These are phyloP conservation scores for Liolophura sinensis DNA, from an alignment of 1,140 invertebrate genomes.

Conservation along the genomic window DNA sequence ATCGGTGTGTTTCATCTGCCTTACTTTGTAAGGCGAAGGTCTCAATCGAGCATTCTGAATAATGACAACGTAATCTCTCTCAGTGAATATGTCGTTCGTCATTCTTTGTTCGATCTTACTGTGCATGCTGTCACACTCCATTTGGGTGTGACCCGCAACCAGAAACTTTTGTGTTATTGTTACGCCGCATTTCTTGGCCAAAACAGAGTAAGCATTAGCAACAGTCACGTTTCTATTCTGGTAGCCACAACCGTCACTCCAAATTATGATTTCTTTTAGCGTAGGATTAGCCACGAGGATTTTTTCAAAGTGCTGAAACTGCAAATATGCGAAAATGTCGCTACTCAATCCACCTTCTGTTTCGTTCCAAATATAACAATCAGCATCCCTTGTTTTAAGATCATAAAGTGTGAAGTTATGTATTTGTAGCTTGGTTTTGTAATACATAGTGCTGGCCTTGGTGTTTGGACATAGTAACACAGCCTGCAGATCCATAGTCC, in stretches of 20 bases:
- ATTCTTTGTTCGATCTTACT: conserved; percentile 15
- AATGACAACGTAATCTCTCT: conserved; percentile 13
- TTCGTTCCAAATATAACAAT: conserved; percentile 59
- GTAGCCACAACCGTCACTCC: conserved; percentile 50
- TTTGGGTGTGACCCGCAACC: conserved; percentile 57
- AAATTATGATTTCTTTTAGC: conserved; percentile 26
- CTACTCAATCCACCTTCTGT: conserved; percentile 51
- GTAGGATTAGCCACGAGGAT: neutral
- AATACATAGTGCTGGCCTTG: conserved; percentile 26
- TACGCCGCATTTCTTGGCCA: conserved; percentile 35
- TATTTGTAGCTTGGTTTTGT: conserved; percentile 17
- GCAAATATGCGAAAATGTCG: conserved; percentile 53
- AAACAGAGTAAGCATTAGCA: conserved; percentile 43
- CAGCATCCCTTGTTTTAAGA: conserved; percentile 37
- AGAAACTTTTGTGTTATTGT: conserved; percentile 56
- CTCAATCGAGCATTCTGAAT: conserved; percentile 9
- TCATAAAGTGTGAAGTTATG: conserved; percentile 61
- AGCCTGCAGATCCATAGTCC: conserved; percentile 22
- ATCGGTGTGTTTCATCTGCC: conserved; percentile 3
- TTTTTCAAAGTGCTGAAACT: conserved; percentile 50
- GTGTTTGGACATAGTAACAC: conserved; percentile 21
- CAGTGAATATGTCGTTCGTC: conserved; percentile 9
- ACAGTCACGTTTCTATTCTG: conserved; percentile 50
- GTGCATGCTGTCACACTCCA: conserved; percentile 57
- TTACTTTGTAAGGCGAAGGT: conserved; percentile 1